Evolutionary conservation across 2,797 vertebrate genomes (phyloP), one percentile per base, ranked within the genome.

Genomic region (Siniperca obscura): DNA sequence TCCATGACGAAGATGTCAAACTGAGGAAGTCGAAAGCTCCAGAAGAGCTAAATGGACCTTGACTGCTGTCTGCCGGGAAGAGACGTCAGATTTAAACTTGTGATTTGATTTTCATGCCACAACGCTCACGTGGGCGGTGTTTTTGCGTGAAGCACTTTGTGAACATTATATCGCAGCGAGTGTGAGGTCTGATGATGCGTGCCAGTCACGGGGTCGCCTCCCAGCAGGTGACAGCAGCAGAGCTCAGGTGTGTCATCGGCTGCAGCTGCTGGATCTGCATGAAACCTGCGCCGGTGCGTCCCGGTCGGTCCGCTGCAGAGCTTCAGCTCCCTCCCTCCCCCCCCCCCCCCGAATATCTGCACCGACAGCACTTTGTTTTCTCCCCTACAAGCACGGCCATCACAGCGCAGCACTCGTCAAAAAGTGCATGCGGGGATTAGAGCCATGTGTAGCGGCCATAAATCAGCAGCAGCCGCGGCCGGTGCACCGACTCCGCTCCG

Each of bases 331-430:
- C 27, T 27, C 27, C 27, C 27, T n/a, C n/a, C n/a, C n/a, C 59
- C 52, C 36, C 22, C 36, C 6, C 17, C 46, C 46, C 46, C 16
- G 14, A 12, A 46, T 27, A 62, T 53, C 79, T 73, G 82, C 82
- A 87, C 53, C 61, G 75, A 42, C 68, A 76, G 78, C 82, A 68
- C 55, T 61, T 57, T 27, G 7, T 16, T 16, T 17, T 3, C 59
- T 30, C 34, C 21, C 36, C 16, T 59, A 7, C 78, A 10, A 2
- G 52, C 38, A 6, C 72, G 44, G 44, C 12, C 50, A 25, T n/a
- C 59, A 19, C 52, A 34, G 46, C 30, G 52, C 66, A 42, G 68
- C 50, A 6, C 56, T 17, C 68, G 2, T 12, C 42, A 17, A 2
- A 40, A 53, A 42, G 68, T 71, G 64, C 65, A n/a, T 4, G 78